Percentiles rank a stretch among this genome's conserved stretches.
These are phyloP conservation scores for Nymphicus hollandicus DNA, from an alignment of 2,113 vertebrate genomes.

Conservation along the genomic window DNA sequence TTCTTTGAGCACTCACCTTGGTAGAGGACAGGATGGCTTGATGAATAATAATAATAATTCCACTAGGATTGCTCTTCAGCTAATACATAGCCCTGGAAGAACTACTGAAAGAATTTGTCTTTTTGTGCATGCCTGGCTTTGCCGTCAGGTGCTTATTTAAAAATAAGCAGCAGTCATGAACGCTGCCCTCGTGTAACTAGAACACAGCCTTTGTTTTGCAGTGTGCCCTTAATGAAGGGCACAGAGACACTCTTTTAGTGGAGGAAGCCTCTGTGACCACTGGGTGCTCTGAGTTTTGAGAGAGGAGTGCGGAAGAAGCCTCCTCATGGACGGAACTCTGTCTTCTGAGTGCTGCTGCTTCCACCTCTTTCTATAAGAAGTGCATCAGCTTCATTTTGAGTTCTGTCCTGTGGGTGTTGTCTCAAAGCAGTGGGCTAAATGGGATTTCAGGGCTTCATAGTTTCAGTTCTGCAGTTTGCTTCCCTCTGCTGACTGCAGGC, in stretches of 20 bases:
- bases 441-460: background rate
- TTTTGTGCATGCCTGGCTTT: background rate
- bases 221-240: background rate
- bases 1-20: background rate
- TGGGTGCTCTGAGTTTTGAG: background rate
- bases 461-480: background rate
- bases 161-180: background rate
- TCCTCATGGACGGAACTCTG: background rate
- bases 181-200: fast-evolving
- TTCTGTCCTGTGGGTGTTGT: background rate
- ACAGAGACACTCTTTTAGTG: background rate
- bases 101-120: background rate
- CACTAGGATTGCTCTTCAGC: background rate
- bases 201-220: background rate
- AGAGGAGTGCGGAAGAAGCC: background rate
- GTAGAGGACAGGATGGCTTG: background rate
- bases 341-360: background rate
- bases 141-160: background rate
- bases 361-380: background rate
- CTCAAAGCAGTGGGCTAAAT: background rate
- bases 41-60: background rate
- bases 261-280: background rate
- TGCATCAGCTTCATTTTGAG: background rate
- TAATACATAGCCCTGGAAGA: background rate
- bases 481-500: background rate